phyloP scores from a whole-genome alignment of 1,140 invertebrate genomes.

The Tetramorium parvispinum region DNA sequence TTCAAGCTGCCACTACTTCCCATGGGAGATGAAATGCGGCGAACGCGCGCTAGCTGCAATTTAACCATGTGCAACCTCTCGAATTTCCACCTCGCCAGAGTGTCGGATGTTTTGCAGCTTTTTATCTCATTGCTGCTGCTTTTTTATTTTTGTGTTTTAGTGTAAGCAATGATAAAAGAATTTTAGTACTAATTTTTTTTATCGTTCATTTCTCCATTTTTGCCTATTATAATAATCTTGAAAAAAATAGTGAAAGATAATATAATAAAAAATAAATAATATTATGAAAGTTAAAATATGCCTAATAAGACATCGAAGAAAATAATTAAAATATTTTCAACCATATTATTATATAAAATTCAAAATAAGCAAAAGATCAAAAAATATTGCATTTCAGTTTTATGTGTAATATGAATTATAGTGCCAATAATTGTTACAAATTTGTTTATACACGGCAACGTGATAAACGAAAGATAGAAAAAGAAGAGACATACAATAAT shows the following conservation, averaged over 20 bases:
- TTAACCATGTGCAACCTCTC: conserved; percentile 29
- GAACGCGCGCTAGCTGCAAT: conserved; percentile 20
- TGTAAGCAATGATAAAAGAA: neutral
- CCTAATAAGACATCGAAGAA: neutral
- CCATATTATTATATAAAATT: neutral
- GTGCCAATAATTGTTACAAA: no score
- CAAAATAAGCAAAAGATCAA: neutral
- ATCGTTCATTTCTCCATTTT: neutral
- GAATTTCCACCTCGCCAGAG: conserved; percentile 27
- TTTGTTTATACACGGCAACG: no score
- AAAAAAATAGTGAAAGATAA: neutral
- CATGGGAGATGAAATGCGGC: conserved; percentile 37
- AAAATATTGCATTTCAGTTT: neutral
- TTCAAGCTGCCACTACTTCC: conserved; percentile 29
- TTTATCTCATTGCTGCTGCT: neutral
- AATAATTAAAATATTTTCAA: neutral
- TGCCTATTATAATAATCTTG: neutral
- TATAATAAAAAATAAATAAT: neutral
- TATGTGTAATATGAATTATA: no score
- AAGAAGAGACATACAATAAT: no score
- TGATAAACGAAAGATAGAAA: no score
- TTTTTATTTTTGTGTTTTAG: neutral
- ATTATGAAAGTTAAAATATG: neutral
- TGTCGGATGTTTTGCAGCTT: conserved; percentile 28
- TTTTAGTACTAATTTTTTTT: neutral